Evolutionary conservation across 2,797 vertebrate species (phyloP).

Genomic region (Molossus alvarezi): DNA sequence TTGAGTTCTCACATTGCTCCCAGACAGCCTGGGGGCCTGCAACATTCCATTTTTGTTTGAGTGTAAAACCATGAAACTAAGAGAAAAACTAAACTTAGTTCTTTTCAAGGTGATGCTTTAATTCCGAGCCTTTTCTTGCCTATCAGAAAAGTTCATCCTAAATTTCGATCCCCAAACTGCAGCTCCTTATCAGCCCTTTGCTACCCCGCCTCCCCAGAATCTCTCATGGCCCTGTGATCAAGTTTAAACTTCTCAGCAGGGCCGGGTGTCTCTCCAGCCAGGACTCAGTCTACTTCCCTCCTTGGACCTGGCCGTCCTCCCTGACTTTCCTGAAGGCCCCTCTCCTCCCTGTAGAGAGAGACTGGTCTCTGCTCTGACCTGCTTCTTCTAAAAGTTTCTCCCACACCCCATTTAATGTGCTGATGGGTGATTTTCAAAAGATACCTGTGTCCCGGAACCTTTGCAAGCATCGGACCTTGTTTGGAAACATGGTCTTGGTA

Average conservation of each 20-base stretch:
- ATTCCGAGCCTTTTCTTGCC: background rate
- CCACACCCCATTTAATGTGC: background rate
- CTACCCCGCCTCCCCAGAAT: fast-evolving
- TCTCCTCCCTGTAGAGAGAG: background rate
- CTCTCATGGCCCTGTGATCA: background rate
- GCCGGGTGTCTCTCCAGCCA: background rate
- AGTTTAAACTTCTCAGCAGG: fast-evolving
- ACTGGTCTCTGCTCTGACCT: background rate
- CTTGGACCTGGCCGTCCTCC: fast-evolving
- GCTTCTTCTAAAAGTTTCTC: background rate
- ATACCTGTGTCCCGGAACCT: fast-evolving
- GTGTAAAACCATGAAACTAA: background rate
- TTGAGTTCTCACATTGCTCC: no score
- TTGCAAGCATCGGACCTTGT: background rate
- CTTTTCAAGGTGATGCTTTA: background rate
- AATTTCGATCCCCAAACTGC: background rate
- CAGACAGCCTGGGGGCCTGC: background rate
- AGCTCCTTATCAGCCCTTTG: background rate
- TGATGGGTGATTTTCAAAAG: background rate
- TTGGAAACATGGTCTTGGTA: background rate
- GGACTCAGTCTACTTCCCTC: background rate
- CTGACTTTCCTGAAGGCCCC: background rate
- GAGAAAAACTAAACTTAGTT: background rate
- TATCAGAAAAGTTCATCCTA: background rate
- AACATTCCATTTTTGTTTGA: background rate